phyloP scores from a whole-genome alignment of 2,113 vertebrate genomes.

The Ginglymostoma cirratum region DNA sequence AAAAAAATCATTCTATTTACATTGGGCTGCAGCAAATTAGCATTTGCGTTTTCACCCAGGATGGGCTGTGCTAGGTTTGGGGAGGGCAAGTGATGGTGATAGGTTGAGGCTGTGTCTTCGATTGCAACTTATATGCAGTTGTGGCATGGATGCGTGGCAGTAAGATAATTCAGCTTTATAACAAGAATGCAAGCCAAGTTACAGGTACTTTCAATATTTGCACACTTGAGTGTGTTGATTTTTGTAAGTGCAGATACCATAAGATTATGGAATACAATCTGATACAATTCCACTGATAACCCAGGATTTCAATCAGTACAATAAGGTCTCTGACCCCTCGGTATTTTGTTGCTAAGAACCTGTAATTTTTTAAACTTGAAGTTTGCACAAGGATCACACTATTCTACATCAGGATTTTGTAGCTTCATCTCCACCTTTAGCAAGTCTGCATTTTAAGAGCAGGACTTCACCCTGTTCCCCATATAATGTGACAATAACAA shows the following conservation, averaged over 20 bases:
- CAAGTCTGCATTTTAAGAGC: not conserved
- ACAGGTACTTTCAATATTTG: slow-evolving; percentile 27
- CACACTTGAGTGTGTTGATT: not conserved
- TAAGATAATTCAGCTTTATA: not conserved
- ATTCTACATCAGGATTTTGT: not conserved
- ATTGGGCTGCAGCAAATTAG: not conserved
- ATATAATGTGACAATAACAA: not conserved
- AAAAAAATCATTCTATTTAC: not conserved
- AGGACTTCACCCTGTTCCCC: not conserved
- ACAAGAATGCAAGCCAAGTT: not conserved
- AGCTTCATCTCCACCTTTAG: not conserved
- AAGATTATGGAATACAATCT: not conserved
- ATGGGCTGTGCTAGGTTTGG: too few species aligned
- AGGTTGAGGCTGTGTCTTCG: not conserved
- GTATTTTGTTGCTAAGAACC: not conserved
- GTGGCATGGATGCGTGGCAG: not conserved
- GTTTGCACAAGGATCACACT: not conserved
- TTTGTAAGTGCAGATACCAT: not conserved
- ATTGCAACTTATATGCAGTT: not conserved
- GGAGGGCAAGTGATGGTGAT: not conserved
- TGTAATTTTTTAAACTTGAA: not conserved
- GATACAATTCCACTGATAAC: not conserved
- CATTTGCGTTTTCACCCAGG: not conserved
- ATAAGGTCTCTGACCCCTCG: not conserved
- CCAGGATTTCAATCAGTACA: not conserved